Percentiles rank a stretch among this genome's conserved stretches.
These are phyloP conservation scores for Temnothorax rugatulus DNA, from an alignment of 2,888 invertebrate species.

Conservation along the genomic window DNA sequence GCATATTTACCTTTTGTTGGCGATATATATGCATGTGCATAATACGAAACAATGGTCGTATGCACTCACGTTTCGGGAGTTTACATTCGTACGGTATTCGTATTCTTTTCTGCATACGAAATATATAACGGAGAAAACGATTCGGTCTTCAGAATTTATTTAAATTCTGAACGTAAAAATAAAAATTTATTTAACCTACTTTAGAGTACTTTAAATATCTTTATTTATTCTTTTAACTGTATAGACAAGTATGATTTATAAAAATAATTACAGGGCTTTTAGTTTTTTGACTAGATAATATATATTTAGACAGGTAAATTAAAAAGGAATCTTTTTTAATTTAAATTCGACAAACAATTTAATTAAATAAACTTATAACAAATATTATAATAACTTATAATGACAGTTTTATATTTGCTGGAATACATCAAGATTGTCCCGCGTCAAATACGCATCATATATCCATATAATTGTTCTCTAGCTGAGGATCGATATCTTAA, in stretches of 20 bases:
- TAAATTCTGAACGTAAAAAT: neutral
- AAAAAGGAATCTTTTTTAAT: neutral
- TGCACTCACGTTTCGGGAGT: constrained; percentile 2
- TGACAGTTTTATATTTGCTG: neutral
- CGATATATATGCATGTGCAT: neutral
- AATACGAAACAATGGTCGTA: neutral
- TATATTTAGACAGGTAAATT: neutral
- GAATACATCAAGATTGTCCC: neutral
- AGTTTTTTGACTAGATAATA: neutral
- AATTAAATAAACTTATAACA: neutral
- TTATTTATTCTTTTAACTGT: neutral
- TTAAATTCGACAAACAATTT: neutral
- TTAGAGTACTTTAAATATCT: neutral
- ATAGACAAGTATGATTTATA: neutral
- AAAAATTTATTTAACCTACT: neutral
- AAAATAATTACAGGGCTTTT: neutral
- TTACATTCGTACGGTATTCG: neutral
- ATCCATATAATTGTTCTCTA: neutral
- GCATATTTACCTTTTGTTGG: neutral
- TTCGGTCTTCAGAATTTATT: neutral
- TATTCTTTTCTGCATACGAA: constrained; percentile 4
- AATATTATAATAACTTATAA: neutral
- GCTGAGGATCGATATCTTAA: neutral
- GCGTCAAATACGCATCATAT: neutral
- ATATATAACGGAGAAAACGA: neutral